Conservation (phyloP, 2,888 invertebrate species). For the Palloptera scutellata region DNA sequence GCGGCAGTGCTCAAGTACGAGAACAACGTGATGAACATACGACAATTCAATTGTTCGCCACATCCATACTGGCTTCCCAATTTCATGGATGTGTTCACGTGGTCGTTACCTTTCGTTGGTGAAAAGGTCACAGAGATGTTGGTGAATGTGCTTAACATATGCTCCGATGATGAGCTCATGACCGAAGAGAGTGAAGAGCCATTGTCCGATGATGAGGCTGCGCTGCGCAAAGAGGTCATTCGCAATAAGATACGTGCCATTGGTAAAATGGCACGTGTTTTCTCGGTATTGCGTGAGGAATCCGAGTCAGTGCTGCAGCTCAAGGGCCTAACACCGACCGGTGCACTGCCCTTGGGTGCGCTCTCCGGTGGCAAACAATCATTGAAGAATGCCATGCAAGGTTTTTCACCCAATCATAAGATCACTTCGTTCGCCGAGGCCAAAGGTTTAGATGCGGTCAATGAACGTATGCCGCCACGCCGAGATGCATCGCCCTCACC, state of each 20-base stretch:
- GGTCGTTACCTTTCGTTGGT: constrained; percentile 99
- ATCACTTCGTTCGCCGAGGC: constrained; percentile 99
- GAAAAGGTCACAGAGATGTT: constrained; percentile 99
- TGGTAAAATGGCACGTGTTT: constrained; percentile 99
- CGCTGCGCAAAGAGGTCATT: constrained; percentile 98
- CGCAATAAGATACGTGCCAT: constrained; percentile 99
- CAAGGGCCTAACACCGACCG: constrained; percentile 98
- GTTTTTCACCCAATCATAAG: constrained; percentile 97
- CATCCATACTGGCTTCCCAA: constrained; percentile 99
- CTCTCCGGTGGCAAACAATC: constrained; percentile 96
- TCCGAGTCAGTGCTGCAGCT: constrained; percentile 98
- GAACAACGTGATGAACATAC: constrained; percentile 99
- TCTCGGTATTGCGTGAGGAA: constrained; percentile 98
- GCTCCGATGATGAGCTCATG: constrained; percentile 99
- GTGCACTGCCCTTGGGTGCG: constrained; percentile 94
- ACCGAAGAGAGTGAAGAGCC: constrained; percentile 88
- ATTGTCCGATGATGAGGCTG: constrained; percentile 75
- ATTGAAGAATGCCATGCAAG: constrained; percentile 93
- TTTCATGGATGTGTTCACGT: constrained; percentile 99
- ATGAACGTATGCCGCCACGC: constrained; percentile 98
- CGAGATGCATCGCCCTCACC: constrained; percentile 82
- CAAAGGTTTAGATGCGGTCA: constrained; percentile 97
- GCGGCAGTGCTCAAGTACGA: constrained; percentile 99
- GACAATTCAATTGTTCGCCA: constrained; percentile 99
- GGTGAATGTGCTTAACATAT: constrained; percentile 99